Percentiles rank a stretch among this genome's conserved stretches.
Evolutionary conservation across 2,888 invertebrate species (phyloP).

Genomic region (Alsophila aescularia): DNA sequence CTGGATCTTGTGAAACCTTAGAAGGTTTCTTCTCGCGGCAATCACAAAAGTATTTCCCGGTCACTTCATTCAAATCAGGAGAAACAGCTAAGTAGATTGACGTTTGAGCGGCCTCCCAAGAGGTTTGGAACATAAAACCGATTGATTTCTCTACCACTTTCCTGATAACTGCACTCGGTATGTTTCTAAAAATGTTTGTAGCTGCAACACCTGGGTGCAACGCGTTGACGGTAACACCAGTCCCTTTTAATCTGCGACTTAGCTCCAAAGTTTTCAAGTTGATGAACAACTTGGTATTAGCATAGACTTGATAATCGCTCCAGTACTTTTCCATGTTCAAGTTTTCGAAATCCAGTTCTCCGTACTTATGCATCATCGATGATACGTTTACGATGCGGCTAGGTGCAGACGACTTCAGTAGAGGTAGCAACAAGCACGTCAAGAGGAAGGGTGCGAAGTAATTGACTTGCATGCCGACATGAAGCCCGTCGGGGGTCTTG

Average conservation of each 20-base stretch:
- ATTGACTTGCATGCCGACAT: constrained; percentile 88
- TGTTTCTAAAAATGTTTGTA: constrained; percentile 87
- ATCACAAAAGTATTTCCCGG: constrained; percentile 88
- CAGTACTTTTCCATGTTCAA: constrained; percentile 80
- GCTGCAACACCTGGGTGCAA: constrained; percentile 89
- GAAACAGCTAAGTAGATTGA: constrained; percentile 82
- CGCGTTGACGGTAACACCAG: constrained; percentile 87
- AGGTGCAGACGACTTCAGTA: constrained; percentile 83
- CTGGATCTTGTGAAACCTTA: constrained; percentile 78
- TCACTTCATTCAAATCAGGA: constrained; percentile 83
- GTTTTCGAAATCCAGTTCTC: constrained; percentile 73
- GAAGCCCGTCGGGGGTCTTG: constrained; percentile 87
- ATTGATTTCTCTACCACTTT: constrained; percentile 53
- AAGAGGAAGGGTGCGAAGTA: constrained; percentile 89
- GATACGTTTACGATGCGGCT: constrained; percentile 87
- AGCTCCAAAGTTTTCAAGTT: constrained; percentile 87
- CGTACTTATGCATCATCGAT: constrained; percentile 83
- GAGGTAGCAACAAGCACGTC: constrained; percentile 84
- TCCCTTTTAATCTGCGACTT: constrained; percentile 82
- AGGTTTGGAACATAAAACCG: constrained; percentile 80
- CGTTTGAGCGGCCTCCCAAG: constrained; percentile 87
- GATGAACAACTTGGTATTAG: constrained; percentile 86
- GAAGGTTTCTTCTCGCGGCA: constrained; percentile 80
- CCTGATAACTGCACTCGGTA: constrained; percentile 71
- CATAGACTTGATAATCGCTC: constrained; percentile 77